Evolutionary conservation across 2,113 vertebrate species (phyloP), one percentile per base, ranked within the genome.

Genomic region (Lates calcarifer): DNA sequence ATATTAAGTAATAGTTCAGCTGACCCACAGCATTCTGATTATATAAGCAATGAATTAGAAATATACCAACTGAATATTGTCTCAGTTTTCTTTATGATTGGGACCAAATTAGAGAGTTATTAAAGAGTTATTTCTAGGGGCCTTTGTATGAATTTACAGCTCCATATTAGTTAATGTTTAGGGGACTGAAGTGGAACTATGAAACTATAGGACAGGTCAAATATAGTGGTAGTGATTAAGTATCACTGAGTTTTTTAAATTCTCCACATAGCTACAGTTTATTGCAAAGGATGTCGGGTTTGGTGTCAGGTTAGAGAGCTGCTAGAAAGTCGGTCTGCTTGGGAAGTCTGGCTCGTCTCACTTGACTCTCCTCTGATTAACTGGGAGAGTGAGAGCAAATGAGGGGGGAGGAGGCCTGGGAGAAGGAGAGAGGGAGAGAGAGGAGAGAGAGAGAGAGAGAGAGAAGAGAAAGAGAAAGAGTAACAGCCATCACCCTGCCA

Each of bases 321-420:
- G 56, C 61, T 33, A 26, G 43, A 77, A 78, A 76, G 53, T 10
- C 22, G 1, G 41, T 58, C 61, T 78, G 57, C 57, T 82, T 37
- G 28, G 66, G 56, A 81, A 78, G 79, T 71, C 83, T 90, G 82
- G 74, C 60, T 86, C 51, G 1, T 87, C 77, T 93, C 87, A 73
- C 71, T 83, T 82, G 72, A 70, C 77, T 82, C 64, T 75, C 58
- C 29, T 82, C 65, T 86, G 83, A 90, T 92, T 90, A 87, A 83
- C 86, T 75, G 87, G 64, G 81, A 91, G 81, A 81, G 70, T 83
- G 72, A 89, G 87, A 89, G 86, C 74, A 79, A 87, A 84, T 83
- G 72, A 66, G 26, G n/a, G n/a, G 17, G 77, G 60, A 29, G 75
- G 45, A 49, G 26, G 56, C 49, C 31, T 47, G 70, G 58, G 33